phyloP scores from a whole-genome alignment of 2,888 invertebrate species.

The Sarcophaga caerulescens region DNA sequence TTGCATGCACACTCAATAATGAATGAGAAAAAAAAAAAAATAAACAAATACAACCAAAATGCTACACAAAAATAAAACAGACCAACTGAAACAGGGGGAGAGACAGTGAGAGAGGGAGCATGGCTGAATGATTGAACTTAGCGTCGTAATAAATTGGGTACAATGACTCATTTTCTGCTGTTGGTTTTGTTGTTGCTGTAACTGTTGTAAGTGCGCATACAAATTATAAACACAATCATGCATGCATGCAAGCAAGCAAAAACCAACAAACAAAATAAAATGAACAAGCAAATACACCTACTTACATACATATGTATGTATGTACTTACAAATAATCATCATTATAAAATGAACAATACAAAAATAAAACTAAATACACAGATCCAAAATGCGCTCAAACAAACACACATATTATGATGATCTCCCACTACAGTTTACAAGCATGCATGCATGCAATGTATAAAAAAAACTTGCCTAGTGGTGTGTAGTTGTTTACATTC shows the following conservation, averaged over 20 bases:
- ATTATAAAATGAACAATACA: too few relatives aligned
- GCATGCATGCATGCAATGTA: too few relatives aligned
- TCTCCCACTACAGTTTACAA: too few relatives aligned
- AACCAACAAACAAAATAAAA: neutral
- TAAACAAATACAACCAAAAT: neutral
- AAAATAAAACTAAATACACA: too few relatives aligned
- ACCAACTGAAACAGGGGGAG: neutral
- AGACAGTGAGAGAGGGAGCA: neutral
- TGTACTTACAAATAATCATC: neutral
- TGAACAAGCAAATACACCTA: neutral
- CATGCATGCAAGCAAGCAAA: neutral
- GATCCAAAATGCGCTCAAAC: too few relatives aligned
- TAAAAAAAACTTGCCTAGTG: neutral
- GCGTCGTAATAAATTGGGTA: conserved; percentile 50
- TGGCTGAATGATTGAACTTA: conserved; percentile 1
- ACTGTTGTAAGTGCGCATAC: neutral
- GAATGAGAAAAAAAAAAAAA: neutral
- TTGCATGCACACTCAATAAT: neutral
- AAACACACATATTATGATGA: too few relatives aligned
- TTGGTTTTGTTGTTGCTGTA: neutral
- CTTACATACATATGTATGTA: too few relatives aligned
- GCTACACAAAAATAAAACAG: neutral
- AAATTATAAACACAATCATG: neutral
- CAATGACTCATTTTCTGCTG: conserved; percentile 61
- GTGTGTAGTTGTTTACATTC: neutral